A percentile compares a stretch with the other conserved stretches of the same genome.
Conservation (phyloP, 1,140 invertebrate species). For the Centruroides vittatus region DNA sequence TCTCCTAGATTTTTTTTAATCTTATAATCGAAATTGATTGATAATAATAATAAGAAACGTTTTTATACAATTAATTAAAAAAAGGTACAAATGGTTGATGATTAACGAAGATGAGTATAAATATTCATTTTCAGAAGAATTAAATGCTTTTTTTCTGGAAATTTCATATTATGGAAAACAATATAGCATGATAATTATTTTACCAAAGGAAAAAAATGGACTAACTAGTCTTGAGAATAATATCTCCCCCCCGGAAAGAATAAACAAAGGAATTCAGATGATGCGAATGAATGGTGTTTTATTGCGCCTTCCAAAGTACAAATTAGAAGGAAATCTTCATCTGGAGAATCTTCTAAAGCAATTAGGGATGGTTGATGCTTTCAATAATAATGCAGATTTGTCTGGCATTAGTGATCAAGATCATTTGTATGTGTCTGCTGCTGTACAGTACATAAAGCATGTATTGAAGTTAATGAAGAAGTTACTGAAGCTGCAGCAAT, state of each 20-base stretch:
- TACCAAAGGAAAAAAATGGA: neutral
- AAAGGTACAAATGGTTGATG: neutral
- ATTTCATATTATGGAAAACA: neutral
- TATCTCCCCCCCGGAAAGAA: neutral
- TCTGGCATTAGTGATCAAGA: slow-evolving; percentile 14
- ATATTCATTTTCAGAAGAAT: neutral
- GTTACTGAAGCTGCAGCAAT: slow-evolving; percentile 60
- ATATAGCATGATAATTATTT: neutral
- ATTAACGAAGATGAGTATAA: neutral
- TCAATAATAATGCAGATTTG: slow-evolving; percentile 17
- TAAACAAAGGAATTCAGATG: too few species aligned
- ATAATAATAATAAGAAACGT: too few species aligned
- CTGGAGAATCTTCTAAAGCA: slow-evolving; percentile 13
- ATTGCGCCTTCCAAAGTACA: slow-evolving; percentile 53
- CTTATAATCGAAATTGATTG: too few species aligned
- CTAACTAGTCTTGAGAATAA: neutral
- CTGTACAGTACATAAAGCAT: slow-evolving; percentile 65
- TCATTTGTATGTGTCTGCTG: slow-evolving; percentile 22
- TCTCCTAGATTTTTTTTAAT: too few species aligned
- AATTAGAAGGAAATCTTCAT: slow-evolving; percentile 43
- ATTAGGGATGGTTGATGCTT: slow-evolving; percentile 17
- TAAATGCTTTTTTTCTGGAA: neutral
- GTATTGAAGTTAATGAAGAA: slow-evolving; percentile 65
- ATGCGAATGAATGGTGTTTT: neutral
- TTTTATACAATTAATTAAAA: neutral